Conservation (phyloP, 2,888 invertebrate species). For the Leucozona laternaria region DNA sequence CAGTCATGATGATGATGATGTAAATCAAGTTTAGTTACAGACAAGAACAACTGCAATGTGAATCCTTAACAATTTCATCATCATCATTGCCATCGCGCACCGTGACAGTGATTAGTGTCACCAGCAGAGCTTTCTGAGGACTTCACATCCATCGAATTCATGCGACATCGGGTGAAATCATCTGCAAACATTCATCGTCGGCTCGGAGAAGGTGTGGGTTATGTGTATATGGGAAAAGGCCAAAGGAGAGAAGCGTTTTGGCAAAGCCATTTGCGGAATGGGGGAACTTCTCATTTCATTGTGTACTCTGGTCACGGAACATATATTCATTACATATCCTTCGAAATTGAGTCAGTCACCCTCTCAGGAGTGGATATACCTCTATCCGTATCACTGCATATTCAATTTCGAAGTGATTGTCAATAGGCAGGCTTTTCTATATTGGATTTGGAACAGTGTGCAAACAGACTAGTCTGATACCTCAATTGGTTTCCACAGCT, state of each 20-base stretch:
- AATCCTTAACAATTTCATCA: constrained; percentile 58
- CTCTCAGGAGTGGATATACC: constrained; percentile 17
- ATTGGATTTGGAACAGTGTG: constrained; percentile 14
- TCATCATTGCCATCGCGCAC: constrained; percentile 21
- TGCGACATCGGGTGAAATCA: constrained; percentile 48
- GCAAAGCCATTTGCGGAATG: background rate
- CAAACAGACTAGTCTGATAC: background rate
- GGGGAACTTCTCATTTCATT: constrained; percentile 48
- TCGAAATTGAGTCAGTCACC: constrained; percentile 40
- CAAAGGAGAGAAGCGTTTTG: constrained; percentile 16
- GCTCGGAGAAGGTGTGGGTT: constrained; percentile 54
- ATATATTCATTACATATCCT: constrained; percentile 67
- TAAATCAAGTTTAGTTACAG: constrained; percentile 49
- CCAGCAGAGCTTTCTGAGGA: constrained; percentile 32
- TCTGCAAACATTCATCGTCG: constrained; percentile 55
- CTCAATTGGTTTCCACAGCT: background rate
- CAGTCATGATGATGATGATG: constrained; percentile 52
- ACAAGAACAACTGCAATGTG: constrained; percentile 6
- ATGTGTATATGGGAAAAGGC: background rate
- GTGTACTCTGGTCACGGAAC: constrained; percentile 64
- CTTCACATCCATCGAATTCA: constrained; percentile 39
- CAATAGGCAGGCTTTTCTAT: constrained; percentile 25
- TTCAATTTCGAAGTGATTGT: constrained; percentile 53
- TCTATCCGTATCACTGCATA: constrained; percentile 36
- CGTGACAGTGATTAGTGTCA: constrained; percentile 69